Percentiles rank a stretch among this genome's conserved stretches.
phyloP scores from a whole-genome alignment of 2,113 vertebrate genomes.

The Equus quagga region DNA sequence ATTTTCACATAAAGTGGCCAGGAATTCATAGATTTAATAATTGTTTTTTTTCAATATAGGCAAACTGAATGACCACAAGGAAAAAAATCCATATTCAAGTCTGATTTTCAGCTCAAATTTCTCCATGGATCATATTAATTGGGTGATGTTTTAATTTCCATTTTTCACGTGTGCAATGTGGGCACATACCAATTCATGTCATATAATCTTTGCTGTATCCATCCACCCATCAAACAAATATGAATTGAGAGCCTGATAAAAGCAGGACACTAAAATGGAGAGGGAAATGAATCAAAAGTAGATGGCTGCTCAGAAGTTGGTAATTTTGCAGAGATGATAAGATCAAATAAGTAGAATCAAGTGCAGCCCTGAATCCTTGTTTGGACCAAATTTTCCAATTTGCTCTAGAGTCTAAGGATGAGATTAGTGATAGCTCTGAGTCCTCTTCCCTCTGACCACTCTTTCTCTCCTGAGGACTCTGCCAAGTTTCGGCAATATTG shows the following conservation, averaged over 20 bases:
- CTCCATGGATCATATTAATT: neutral
- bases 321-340: neutral
- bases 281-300: neutral
- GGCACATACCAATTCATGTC: neutral
- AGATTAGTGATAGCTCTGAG: neutral
- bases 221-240: neutral
- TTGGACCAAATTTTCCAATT: neutral
- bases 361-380: neutral
- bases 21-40: neutral
- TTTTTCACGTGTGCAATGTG: neutral
- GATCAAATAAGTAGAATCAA: neutral
- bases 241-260: neutral
- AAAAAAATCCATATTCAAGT: neutral
- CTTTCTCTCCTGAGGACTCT: neutral
- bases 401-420: neutral
- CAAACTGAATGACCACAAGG: neutral
- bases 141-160: neutral
- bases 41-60: neutral
- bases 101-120: neutral
- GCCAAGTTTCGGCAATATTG: no score
- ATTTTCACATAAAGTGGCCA: neutral
- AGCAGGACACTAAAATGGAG: neutral
- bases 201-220: neutral
- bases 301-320: neutral
- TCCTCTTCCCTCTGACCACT: no score